A percentile compares a stretch with the other conserved stretches of the same genome.
Conservation (phyloP, 2,113 vertebrate genomes). For the Machaerirhynchus nigripectus region DNA sequence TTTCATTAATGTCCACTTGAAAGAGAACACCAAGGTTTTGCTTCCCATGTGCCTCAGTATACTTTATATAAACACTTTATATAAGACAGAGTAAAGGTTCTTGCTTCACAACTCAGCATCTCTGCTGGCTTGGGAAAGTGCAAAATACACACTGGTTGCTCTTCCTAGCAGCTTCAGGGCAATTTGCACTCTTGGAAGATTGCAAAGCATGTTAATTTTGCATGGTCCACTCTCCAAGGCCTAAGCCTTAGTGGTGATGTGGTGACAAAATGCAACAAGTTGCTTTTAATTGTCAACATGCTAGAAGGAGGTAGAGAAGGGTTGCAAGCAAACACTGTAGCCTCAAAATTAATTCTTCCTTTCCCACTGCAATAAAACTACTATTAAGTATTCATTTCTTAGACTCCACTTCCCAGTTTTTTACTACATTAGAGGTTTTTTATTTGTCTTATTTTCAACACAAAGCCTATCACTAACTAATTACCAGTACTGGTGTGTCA, state of each 20-base stretch:
- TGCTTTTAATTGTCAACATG: not conserved
- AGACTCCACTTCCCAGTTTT: not conserved
- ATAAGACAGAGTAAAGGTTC: not conserved
- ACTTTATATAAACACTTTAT: not conserved
- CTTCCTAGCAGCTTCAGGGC: not conserved
- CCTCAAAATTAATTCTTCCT: not conserved
- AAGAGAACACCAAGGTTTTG: not conserved
- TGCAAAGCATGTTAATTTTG: not conserved
- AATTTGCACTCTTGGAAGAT: not conserved
- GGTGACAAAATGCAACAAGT: not conserved
- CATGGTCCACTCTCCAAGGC: not conserved
- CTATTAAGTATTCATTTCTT: not conserved
- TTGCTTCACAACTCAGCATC: not conserved
- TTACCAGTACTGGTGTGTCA: not conserved
- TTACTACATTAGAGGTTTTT: not conserved
- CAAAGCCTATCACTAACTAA: not conserved
- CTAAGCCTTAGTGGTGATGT: not conserved
- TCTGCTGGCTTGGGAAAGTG: not conserved
- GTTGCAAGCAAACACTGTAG: not conserved
- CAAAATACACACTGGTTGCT: not conserved
- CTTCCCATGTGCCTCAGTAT: not conserved
- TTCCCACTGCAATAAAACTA: not conserved
- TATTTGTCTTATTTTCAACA: not conserved
- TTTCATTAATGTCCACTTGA: not conserved
- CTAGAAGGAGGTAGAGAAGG: not conserved